Base-by-base conservation (phyloP, 2,888 invertebrate genomes). In the Plagiodera versicolora region DNA sequence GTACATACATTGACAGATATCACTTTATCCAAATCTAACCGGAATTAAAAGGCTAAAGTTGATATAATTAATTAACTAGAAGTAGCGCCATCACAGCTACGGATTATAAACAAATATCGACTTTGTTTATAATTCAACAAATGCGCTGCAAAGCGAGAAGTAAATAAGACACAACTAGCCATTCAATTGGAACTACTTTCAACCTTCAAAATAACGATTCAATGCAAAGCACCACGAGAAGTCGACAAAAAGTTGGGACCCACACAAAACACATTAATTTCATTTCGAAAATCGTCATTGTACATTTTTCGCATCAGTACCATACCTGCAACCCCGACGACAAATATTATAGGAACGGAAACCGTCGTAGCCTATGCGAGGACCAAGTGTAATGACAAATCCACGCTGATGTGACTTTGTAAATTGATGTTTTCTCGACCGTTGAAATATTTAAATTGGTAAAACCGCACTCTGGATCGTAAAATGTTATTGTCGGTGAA, bases 1-100 rank as follows among this genome's bases (percentile, higher is more conserved):
- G 39, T 39, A 1, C 14, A 30, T 17, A 30, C 39, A 39, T 52
- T 20, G 52, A 51, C 17, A 32, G 35, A 20, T 51, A 51, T 51
- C 39, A 52, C 20, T 52, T 51, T 35, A 35, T 3, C 19, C 19
- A 39, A 52, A 52, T 39, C 9, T 11, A 52, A 14, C 39, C n/a
- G n/a, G 52, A 14, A 51, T 18, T 51, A 18, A 51, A 18, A 17
- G 17, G 18, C 18, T 32, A 16, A 18, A 53, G 20, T 45, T 35
- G 53, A 53, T 53, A 53, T 10, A 53, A 53, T 53, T n/a, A 53
- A 53, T 53, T 53, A 28, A 45, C 53, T 44, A 53, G 53, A 53
- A 10, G 24, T 28, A 17, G 10, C 39, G 24, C 44, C 24, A 44
- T 53, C 44, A 44, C 44, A 53, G 44, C 53, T 10, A 17, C 14